phyloP scores from a whole-genome alignment of 2,888 invertebrate species.

The Phalera bucephala region DNA sequence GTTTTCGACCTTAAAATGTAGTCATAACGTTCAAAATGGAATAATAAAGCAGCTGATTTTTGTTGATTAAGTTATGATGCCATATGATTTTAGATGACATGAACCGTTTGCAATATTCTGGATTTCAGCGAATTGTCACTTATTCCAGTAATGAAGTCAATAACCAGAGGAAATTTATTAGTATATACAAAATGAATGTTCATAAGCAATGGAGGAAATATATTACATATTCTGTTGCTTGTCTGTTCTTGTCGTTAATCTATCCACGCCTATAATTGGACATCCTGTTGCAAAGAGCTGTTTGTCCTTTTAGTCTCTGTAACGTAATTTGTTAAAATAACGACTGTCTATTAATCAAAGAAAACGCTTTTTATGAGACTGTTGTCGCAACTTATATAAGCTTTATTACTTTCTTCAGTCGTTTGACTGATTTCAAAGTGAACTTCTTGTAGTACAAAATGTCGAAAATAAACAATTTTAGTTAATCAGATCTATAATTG shows the following conservation, averaged over 20 bases:
- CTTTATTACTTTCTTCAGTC: too few species aligned
- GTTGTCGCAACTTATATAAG: too few species aligned
- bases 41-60: not conserved
- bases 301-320: not conserved
- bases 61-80: slow-evolving; percentile 4
- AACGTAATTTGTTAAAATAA: too few species aligned
- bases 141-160: not conserved
- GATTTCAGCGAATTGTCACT: slow-evolving; percentile 1
- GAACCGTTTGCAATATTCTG: slow-evolving; percentile 10
- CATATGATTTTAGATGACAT: slow-evolving; percentile 10
- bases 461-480: too few species aligned
- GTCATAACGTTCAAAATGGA: not conserved
- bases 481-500: too few species aligned
- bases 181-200: too few species aligned
- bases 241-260: slow-evolving; percentile 14
- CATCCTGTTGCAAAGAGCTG: slow-evolving; percentile 11
- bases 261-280: slow-evolving; percentile 28
- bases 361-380: too few species aligned
- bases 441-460: too few species aligned
- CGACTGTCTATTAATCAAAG: too few species aligned
- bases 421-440: too few species aligned
- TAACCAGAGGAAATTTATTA: not conserved
- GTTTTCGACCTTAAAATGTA: not conserved
- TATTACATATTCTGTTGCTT: not conserved
- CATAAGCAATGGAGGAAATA: not conserved